Evolutionary conservation across 2,113 vertebrate species (phyloP).

Genomic region (Paracanthobrama guichenoti): DNA sequence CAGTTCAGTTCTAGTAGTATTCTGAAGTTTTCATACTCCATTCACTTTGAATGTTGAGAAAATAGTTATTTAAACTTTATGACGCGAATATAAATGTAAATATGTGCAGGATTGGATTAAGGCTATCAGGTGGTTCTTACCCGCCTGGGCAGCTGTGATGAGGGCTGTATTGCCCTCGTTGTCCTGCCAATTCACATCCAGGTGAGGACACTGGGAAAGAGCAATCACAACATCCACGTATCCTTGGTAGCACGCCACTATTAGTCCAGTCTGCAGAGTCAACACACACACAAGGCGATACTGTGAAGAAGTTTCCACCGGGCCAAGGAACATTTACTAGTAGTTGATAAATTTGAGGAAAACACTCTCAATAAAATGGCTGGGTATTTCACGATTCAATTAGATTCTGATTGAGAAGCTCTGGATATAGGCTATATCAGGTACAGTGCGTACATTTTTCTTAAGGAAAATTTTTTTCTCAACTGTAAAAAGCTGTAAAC

Average conservation of each 20-base stretch:
- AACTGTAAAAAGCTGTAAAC: not conserved
- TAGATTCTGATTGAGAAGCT: not conserved
- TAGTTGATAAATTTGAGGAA: not conserved
- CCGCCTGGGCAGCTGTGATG: constrained; percentile 93
- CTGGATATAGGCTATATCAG: not conserved
- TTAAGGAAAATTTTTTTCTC: no score
- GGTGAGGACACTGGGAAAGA: constrained; percentile 87
- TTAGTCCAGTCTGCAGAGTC: constrained; percentile 82
- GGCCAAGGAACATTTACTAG: not conserved
- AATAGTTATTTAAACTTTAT: not conserved
- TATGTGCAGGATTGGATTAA: not conserved
- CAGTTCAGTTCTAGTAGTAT: not conserved
- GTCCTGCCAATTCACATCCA: constrained; percentile 98
- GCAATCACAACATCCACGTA: constrained; percentile 90
- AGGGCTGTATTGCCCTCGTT: constrained; percentile 95
- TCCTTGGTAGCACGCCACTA: constrained; percentile 94
- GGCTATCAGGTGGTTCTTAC: constrained; percentile 71
- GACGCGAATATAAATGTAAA: not conserved
- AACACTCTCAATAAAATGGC: not conserved
- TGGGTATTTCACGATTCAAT: not conserved
- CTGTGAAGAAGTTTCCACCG: constrained; percentile 3
- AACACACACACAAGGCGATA: constrained; percentile 31
- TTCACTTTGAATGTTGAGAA: not conserved
- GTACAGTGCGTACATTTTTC: not conserved
- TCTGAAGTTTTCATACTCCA: not conserved